A percentile compares a stretch with the other conserved stretches of the same genome.
Evolutionary conservation across 2,888 invertebrate species (phyloP).

Genomic region (Amiota minor): DNA sequence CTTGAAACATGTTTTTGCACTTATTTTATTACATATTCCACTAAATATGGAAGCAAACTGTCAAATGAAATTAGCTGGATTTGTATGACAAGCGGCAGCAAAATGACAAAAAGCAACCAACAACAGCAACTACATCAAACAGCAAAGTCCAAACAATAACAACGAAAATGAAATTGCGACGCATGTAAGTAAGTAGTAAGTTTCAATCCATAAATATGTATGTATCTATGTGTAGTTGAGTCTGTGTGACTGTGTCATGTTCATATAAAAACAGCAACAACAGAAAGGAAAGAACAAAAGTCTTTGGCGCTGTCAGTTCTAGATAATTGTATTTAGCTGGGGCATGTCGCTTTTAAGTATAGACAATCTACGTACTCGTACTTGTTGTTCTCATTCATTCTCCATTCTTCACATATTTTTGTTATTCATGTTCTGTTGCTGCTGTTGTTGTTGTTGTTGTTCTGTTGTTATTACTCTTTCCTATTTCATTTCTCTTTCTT

Average conservation of each 20-base stretch:
- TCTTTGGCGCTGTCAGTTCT: slow-evolving; percentile 1
- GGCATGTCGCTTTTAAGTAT: slow-evolving; percentile 1
- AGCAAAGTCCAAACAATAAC: not conserved
- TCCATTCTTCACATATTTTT: not conserved
- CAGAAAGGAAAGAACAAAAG: not conserved
- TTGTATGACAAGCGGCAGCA: slow-evolving; percentile 35
- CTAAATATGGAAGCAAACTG: slow-evolving; percentile 47
- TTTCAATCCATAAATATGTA: not conserved
- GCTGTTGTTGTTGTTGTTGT: not conserved
- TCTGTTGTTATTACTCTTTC: not conserved
- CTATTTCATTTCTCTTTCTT: no score
- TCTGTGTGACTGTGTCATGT: slow-evolving; percentile 1
- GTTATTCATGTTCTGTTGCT: not conserved
- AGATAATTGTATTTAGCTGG: slow-evolving; percentile 10
- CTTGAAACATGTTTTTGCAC: slow-evolving; percentile 63
- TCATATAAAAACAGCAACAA: not conserved
- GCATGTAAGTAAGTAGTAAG: not conserved
- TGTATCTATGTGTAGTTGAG: not conserved
- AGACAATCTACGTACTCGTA: not conserved
- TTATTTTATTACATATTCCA: slow-evolving; percentile 39
- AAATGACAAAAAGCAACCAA: not conserved
- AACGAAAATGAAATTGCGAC: slow-evolving; percentile 1
- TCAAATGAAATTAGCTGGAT: slow-evolving; percentile 62
- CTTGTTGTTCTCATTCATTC: slow-evolving; percentile 2
- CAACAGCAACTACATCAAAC: slow-evolving; percentile 4